Conservation (phyloP, 2,113 vertebrate genomes). For the Platichthys stellatus region DNA sequence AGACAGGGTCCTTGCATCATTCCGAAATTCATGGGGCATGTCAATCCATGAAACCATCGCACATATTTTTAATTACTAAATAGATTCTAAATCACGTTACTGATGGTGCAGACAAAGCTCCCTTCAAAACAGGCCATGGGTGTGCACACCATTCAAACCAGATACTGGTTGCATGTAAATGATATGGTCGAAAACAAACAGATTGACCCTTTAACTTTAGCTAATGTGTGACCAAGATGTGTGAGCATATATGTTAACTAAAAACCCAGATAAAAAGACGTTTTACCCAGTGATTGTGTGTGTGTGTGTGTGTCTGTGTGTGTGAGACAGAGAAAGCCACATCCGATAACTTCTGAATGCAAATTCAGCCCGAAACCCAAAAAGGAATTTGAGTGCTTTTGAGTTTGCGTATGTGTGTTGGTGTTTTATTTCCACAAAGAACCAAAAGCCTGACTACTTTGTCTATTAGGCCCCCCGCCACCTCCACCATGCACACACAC, state of each 20-base stretch:
- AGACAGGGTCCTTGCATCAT: not conserved
- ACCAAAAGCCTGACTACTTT: slow-evolving; percentile 60
- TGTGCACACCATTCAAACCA: not conserved
- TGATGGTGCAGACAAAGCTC: not conserved
- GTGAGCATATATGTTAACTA: not conserved
- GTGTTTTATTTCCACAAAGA: slow-evolving; percentile 40
- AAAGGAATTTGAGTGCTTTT: slow-evolving; percentile 6
- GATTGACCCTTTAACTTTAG: not conserved
- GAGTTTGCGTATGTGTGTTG: slow-evolving; percentile 43
- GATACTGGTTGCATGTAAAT: not conserved
- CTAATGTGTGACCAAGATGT: not conserved
- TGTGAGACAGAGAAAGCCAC: too few species aligned
- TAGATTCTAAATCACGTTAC: not conserved
- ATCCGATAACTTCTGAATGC: not conserved
- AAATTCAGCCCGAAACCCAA: slow-evolving; percentile 38
- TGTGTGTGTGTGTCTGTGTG: not conserved
- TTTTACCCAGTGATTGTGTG: not conserved
- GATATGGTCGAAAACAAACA: not conserved
- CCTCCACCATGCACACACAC: slow-evolving; percentile 17
- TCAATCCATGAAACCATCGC: not conserved
- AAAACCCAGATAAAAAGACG: not conserved
- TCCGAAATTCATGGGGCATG: not conserved
- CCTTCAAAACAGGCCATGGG: not conserved
- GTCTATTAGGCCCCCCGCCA: slow-evolving; percentile 29
- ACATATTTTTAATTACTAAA: not conserved